Percentiles rank a stretch among this genome's conserved stretches.
Evolutionary conservation across 2,113 vertebrate species (phyloP).

Genomic region (Oncorhynchus tshawytscha): DNA sequence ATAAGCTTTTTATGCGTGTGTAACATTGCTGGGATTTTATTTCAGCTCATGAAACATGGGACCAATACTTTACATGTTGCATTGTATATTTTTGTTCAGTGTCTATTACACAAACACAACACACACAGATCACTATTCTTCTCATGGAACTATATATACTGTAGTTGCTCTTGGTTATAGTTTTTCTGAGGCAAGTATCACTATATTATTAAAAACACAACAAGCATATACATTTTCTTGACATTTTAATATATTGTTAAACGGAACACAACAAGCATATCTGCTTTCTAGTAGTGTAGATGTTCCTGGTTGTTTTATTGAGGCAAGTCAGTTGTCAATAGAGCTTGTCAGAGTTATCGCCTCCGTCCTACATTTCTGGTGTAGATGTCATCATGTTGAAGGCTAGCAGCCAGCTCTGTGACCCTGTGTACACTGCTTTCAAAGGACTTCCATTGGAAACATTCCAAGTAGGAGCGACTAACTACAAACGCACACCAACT

Average conservation of each 20-base stretch:
- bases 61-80: too few species aligned
- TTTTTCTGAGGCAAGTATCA: too few species aligned
- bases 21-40: too few species aligned
- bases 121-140: too few species aligned
- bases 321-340: slow-evolving; percentile 38
- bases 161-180: too few species aligned
- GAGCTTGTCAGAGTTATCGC: slow-evolving; percentile 58
- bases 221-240: too few species aligned
- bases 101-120: too few species aligned
- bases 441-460: slow-evolving; percentile 39
- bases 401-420: slow-evolving; percentile 53
- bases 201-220: too few species aligned
- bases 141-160: too few species aligned
- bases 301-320: neutral
- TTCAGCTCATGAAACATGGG: too few species aligned
- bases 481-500: neutral
- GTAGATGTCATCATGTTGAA: slow-evolving; percentile 56
- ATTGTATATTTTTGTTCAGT: too few species aligned
- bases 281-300: neutral
- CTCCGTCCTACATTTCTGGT: slow-evolving; percentile 61
- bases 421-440: slow-evolving; percentile 42
- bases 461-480: slow-evolving; percentile 24
- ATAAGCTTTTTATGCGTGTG: too few species aligned
- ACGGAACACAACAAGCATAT: neutral
- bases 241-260: neutral